These are phyloP conservation scores for Petrolisthes manimaculis DNA, from an alignment of 2,888 invertebrate species.

Conservation along the genomic window DNA sequence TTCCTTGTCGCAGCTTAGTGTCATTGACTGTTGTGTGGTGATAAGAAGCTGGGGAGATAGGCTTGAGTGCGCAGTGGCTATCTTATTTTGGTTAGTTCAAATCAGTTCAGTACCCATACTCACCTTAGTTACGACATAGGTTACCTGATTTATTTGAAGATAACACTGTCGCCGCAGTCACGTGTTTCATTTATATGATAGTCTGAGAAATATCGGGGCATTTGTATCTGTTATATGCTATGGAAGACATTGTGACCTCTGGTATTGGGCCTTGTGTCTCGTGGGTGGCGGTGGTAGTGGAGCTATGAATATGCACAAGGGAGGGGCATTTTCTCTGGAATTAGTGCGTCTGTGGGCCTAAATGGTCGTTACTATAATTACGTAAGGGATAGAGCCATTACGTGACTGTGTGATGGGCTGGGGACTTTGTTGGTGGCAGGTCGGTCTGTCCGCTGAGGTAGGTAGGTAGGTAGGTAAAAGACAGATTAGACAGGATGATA, in stretches of 20 bases:
- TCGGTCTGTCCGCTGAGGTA: not conserved
- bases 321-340: slow-evolving; percentile 8
- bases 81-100: too few relatives aligned
- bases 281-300: not conserved
- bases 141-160: too few relatives aligned
- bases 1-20: too few relatives aligned
- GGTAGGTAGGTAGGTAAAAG: not conserved
- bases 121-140: too few relatives aligned
- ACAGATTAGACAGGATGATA: not conserved
- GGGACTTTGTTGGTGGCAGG: not conserved
- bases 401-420: not conserved
- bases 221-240: too few relatives aligned
- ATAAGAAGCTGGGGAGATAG: too few relatives aligned
- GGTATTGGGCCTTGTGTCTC: not conserved
- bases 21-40: too few relatives aligned
- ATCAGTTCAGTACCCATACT: too few relatives aligned
- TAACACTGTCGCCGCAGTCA: too few relatives aligned
- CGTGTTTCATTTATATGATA: too few relatives aligned
- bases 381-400: slow-evolving; percentile 23
- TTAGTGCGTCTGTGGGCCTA: slow-evolving; percentile 14
- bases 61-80: too few relatives aligned
- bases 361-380: slow-evolving; percentile 30
- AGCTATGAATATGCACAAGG: slow-evolving; percentile 16
- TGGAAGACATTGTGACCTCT: not conserved
- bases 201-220: too few relatives aligned